Evolutionary conservation across 37 sponge, comb jelly and placozoan species (phyloP).

Genomic region (Halichondria panicea): DNA sequence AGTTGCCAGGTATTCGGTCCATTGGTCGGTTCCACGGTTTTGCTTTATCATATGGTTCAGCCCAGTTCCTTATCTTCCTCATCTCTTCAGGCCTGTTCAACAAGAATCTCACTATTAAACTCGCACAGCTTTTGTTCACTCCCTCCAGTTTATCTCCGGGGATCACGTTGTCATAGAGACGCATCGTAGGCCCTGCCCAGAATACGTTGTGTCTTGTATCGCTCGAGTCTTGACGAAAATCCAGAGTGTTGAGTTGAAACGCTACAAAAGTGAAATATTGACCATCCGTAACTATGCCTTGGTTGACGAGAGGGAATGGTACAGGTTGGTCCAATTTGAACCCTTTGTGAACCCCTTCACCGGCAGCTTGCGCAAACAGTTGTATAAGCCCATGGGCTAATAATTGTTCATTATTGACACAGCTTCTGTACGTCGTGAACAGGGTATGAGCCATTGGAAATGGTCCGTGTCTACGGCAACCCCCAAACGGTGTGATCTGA

Average conservation of each 20-base stretch:
- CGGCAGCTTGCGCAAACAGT: slow-evolving; percentile 65
- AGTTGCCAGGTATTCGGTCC: too few relatives aligned
- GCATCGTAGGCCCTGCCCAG: slow-evolving; percentile 67
- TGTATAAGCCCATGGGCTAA: slow-evolving; percentile 64
- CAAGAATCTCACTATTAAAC: slow-evolving; percentile 54
- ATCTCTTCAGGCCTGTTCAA: slow-evolving; percentile 49
- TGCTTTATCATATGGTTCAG: too few relatives aligned
- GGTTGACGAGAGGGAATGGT: slow-evolving; percentile 52
- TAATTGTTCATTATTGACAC: slow-evolving; percentile 25
- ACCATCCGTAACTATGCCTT: slow-evolving; percentile 74
- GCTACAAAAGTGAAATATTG: slow-evolving; percentile 67
- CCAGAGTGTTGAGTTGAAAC: slow-evolving; percentile 79
- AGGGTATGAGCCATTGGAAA: slow-evolving; percentile 65
- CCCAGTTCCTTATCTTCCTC: too few relatives aligned
- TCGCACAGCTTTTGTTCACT: slow-evolving; percentile 53
- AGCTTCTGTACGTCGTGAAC: slow-evolving; percentile 30
- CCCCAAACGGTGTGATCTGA: slow-evolving; percentile 69
- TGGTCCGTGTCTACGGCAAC: slow-evolving; percentile 38
- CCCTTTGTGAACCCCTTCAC: slow-evolving; percentile 73
- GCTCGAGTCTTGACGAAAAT: slow-evolving; percentile 25
- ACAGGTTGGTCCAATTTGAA: slow-evolving; percentile 56
- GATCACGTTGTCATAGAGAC: slow-evolving; percentile 32
- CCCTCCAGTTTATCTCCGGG: slow-evolving; percentile 14
- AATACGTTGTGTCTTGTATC: slow-evolving; percentile 44
- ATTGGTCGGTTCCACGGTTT: too few relatives aligned